phyloP scores from a whole-genome alignment of 2,113 vertebrate species.

The Albula goreensis region DNA sequence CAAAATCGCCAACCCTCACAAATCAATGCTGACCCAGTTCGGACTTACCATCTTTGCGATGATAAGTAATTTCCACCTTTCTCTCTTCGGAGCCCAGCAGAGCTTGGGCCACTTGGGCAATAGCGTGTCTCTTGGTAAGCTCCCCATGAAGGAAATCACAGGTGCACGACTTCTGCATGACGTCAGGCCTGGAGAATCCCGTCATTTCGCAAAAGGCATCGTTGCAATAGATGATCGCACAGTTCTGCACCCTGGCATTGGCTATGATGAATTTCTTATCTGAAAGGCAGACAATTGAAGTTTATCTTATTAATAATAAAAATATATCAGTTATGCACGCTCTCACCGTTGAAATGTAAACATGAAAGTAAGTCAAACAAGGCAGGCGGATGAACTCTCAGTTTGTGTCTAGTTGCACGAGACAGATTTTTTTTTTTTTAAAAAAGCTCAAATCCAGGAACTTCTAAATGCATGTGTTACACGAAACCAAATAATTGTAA shows the following conservation, averaged over 20 bases:
- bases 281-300: constrained; percentile 48
- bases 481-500: neutral
- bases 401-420: neutral
- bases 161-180: constrained; percentile 94
- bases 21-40: neutral
- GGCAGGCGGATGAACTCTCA: neutral
- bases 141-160: constrained; percentile 94
- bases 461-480: neutral
- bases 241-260: constrained; percentile 93
- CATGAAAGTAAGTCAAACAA: neutral
- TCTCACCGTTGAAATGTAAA: neutral
- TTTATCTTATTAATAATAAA: neutral
- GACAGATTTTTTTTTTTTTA: no score
- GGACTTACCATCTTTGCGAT: constrained; percentile 91
- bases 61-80: constrained; percentile 92
- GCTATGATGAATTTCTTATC: constrained; percentile 98
- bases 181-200: constrained; percentile 91
- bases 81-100: constrained; percentile 90
- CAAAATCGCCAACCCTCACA: neutral
- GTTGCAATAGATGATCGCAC: constrained; percentile 96
- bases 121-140: constrained; percentile 84
- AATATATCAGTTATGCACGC: neutral
- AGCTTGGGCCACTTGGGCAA: constrained; percentile 90
- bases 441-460: neutral
- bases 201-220: constrained; percentile 97